Conservation (phyloP, 2,888 invertebrate species). For the Dichetophora obliterata region DNA sequence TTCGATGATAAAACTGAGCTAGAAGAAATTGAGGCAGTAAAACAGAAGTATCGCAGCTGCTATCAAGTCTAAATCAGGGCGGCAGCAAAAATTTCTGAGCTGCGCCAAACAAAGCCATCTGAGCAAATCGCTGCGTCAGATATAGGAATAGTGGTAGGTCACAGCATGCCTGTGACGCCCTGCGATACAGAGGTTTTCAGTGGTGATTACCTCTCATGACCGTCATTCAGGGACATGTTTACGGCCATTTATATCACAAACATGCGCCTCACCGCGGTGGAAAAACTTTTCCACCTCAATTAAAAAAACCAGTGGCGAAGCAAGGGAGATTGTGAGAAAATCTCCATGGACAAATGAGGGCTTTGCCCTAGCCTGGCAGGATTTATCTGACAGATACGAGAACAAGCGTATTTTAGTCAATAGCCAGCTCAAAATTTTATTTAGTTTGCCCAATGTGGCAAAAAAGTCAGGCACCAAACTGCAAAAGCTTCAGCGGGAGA, state of each 20-base stretch:
- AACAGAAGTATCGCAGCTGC: too few species aligned
- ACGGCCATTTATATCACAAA: not conserved
- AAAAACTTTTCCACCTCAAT: not conserved
- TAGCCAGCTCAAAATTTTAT: conserved; percentile 32
- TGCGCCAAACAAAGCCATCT: too few species aligned
- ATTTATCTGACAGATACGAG: not conserved
- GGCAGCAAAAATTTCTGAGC: too few species aligned
- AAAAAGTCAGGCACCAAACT: conserved; percentile 14
- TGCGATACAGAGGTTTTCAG: conserved; percentile 20
- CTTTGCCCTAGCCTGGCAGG: not conserved
- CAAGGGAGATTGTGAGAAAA: not conserved
- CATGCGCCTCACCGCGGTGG: not conserved
- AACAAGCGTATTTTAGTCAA: not conserved
- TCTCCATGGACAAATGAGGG: conserved; percentile 23
- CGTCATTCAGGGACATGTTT: conserved; percentile 30
- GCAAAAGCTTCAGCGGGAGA: conserved; percentile 13
- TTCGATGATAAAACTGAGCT: too few species aligned
- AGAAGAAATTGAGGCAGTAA: too few species aligned
- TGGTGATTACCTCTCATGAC: conserved; percentile 21
- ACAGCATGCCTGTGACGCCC: not conserved
- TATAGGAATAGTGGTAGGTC: too few species aligned
- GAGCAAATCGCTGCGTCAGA: too few species aligned
- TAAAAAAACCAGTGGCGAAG: conserved; percentile 10
- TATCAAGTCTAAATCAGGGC: too few species aligned
- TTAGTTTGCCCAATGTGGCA: conserved; percentile 21